These are phyloP conservation scores for Pseudochirops corinnae DNA, from an alignment of 2,797 vertebrate species.

Conservation along the genomic window DNA sequence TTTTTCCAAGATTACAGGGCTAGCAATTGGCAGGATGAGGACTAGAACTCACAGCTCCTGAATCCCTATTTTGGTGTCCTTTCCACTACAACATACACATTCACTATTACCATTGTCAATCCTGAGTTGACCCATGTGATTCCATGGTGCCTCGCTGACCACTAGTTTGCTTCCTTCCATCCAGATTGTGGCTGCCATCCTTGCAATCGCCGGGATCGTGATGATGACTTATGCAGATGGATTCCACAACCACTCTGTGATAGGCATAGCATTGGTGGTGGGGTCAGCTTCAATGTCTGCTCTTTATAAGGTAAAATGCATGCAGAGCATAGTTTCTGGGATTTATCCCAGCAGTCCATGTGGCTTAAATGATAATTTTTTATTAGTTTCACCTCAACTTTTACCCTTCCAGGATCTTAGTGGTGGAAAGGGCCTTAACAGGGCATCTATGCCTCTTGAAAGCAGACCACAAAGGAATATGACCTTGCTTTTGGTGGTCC, in stretches of 20 bases:
- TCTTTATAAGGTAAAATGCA: slow-evolving; percentile 93
- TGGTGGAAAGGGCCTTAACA: neutral
- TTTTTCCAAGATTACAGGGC: neutral
- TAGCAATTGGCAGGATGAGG: neutral
- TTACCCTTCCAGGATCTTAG: neutral
- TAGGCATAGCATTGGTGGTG: slow-evolving; percentile 96
- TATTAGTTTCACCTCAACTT: neutral
- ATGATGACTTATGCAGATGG: slow-evolving; percentile 99
- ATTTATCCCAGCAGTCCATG: neutral
- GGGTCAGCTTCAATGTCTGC: slow-evolving; percentile 96
- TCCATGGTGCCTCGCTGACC: neutral
- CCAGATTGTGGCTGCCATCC: slow-evolving; percentile 98
- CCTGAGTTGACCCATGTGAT: fast-evolving
- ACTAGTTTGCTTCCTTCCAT: slow-evolving; percentile 58
- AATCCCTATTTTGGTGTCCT: neutral
- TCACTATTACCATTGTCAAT: fast-evolving
- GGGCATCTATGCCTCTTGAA: neutral
- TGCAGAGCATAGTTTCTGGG: fast-evolving
- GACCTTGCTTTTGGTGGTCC: neutral
- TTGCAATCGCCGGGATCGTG: slow-evolving; percentile 98
- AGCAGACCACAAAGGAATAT: neutral
- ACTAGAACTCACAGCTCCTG: neutral
- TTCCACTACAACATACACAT: neutral
- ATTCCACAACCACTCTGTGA: slow-evolving; percentile 98
- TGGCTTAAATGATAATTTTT: neutral